phyloP scores from a whole-genome alignment of 1,140 invertebrate genomes.

The Idris sp. region DNA sequence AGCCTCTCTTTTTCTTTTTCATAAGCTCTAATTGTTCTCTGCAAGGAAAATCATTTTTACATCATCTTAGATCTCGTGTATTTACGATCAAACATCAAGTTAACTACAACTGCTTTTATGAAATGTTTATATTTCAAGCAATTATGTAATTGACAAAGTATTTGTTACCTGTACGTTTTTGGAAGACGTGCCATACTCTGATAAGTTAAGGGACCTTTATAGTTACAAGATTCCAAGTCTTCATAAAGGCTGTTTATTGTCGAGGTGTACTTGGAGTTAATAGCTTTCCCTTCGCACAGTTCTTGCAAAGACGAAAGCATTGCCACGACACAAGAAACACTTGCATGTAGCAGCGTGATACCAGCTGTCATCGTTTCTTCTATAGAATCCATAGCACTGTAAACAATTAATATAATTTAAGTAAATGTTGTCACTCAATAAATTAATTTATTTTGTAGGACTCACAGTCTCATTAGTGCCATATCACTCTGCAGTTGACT shows the following conservation, averaged over 20 bases:
- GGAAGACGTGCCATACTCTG: constrained; percentile 89
- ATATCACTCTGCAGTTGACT: constrained; percentile 90
- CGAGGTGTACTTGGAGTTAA: constrained; percentile 80
- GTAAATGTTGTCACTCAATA: no score
- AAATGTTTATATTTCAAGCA: no score
- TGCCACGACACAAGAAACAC: constrained; percentile 90
- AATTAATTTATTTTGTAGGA: constrained; percentile 57
- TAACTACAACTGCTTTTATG: no score
- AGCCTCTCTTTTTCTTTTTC: constrained; percentile 73
- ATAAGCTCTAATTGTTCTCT: constrained; percentile 78
- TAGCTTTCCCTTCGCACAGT: constrained; percentile 84
- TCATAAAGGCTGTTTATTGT: constrained; percentile 86
- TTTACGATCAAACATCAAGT: no score
- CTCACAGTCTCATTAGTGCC: constrained; percentile 92
- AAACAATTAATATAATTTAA: constrained; percentile 27
- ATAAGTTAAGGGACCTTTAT: constrained; percentile 89
- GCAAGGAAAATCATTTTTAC: no score
- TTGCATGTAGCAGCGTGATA: constrained; percentile 85
- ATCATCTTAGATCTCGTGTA: no score
- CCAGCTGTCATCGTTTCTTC: constrained; percentile 84
- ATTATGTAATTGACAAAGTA: no score
- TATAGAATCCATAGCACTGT: constrained; percentile 93
- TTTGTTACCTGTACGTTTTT: constrained; percentile 83
- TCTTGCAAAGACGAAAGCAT: constrained; percentile 90
- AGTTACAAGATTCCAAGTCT: constrained; percentile 87